These are phyloP conservation scores for Pseudomyrmex gracilis DNA, from an alignment of 1,140 invertebrate species.

Conservation along the genomic window DNA sequence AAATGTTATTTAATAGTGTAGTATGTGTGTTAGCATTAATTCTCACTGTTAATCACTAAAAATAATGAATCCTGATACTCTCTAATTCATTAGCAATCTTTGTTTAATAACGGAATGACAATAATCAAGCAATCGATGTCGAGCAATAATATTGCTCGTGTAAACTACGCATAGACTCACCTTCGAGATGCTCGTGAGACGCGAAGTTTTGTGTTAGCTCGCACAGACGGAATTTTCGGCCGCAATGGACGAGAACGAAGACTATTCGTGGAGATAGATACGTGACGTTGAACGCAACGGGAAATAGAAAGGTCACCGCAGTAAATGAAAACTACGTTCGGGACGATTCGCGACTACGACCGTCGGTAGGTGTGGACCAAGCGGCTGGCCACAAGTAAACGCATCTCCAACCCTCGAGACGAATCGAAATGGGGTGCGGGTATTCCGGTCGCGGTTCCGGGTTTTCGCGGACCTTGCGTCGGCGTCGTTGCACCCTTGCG, in stretches of 20 bases:
- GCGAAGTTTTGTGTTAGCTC: not conserved
- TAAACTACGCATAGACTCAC: conserved; percentile 11
- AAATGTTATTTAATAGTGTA: not conserved
- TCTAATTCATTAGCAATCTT: not conserved
- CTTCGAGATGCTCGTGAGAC: conserved; percentile 8
- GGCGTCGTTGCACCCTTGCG: conserved; percentile 77
- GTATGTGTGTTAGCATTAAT: not conserved
- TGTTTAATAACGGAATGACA: not conserved
- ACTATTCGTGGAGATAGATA: not conserved
- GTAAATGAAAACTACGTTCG: conserved; percentile 36
- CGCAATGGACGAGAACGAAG: conserved; percentile 14
- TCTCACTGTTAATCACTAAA: not conserved
- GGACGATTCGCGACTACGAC: conserved; percentile 22
- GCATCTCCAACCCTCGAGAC: conserved; percentile 72
- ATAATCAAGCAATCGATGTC: not conserved
- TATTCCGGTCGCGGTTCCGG: conserved; percentile 76
- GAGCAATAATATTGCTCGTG: not conserved
- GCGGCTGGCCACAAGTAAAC: conserved; percentile 69
- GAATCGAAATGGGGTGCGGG: conserved; percentile 74
- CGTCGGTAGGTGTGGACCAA: conserved; percentile 48
- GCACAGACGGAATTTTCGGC: not conserved
- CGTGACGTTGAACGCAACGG: conserved; percentile 16
- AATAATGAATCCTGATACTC: not conserved
- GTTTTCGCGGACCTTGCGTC: conserved; percentile 77
- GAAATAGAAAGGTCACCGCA: conserved; percentile 20